Base-by-base conservation (phyloP, 2,113 vertebrate species). In the Junco hyemalis region DNA sequence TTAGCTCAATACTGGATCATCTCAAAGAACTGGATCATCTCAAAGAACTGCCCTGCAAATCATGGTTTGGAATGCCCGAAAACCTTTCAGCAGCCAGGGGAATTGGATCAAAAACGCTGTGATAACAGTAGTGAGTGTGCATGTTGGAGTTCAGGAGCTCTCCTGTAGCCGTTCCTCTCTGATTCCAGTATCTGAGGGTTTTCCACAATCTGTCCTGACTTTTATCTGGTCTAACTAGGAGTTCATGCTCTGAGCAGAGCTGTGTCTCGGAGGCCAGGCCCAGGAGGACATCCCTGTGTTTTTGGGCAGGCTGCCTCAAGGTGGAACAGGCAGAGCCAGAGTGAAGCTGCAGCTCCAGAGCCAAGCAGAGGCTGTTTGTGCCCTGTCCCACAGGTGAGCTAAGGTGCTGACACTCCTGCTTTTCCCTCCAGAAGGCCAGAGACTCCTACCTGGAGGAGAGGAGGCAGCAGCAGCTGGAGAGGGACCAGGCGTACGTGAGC, bases 401-500 rank as follows among this genome's bases (percentile, higher is more conserved):
- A 3, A 94, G 81, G 90, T 92, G 60, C 91, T 96, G 63, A 94
- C 45, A 3, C 78, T 56, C 48, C 82, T 95, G 89, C 83, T 95
- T 90, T 87, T 77, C 85, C 73, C 92, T 97, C 53, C 95, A 99
- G 99, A 99, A 99, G 98, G 99, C 99, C 86, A 97, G 98, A 96
- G 98, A 99, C 47, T 95, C 98, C 68, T 98, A 99, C 96, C 96
- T 93, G 95, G 98, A 99, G 82, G 98, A 98, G 53, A 98, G 98
- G 97, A 98, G 96, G 81, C 96, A 93, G 4, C 98, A 98, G 88
- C 98, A 99, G 98, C 93, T 99, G 86, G 99, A 99, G 96, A 98
- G 96, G 20, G 99, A 99, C 92, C 98, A 98, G 61, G 97, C 96
- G 53, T 98, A 98, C 44, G 98, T 99, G 66, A 97, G 97, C 29